Base-by-base conservation (phyloP, 2,888 invertebrate genomes). In the Tortricodes alternella region DNA sequence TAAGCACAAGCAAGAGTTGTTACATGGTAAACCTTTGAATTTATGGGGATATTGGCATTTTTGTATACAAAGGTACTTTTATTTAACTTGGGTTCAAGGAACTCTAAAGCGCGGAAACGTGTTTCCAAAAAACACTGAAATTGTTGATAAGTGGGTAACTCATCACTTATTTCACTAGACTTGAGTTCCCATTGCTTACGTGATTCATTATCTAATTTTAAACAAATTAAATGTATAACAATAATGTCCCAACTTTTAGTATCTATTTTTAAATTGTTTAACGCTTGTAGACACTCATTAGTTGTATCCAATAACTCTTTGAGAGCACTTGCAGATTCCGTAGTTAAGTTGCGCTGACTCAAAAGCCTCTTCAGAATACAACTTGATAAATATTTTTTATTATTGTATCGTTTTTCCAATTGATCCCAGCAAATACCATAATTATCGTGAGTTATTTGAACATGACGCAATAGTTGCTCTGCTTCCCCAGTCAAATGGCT, bases 201-300 rank as follows among this genome's bases (percentile, higher is more conserved):
- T 1, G 64, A 52, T 21, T 67, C 64, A 0, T 16, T 11, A 34
- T 67, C 67, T 37, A 67, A 46, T 37, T 67, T 67, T 7, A 38
- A 19, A 27, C 24, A 37, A 23, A 55, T 27, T 3, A 65, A 49
- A 52, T 62, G 51, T 4, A 65, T 59, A 11, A 66, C 23, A 2
- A 65, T 59, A 7, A 46, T 16, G 41, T 66, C 62, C 62, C 60
- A 66, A 5, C 34, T 46, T 4, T 7, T 41, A 9, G 57, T 57
- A 49, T 59, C 21, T 2, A 62, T 46, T 2, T 37, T 41, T 15
- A 65, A 29, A 48, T 62, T 62, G 19, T 23, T 39, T 18, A 63
- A 38, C 1, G 50, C 58, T 38, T 58, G 58, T 7, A 67, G 43
- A 44, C 64, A 62, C n/a, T 62, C 62, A 32, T n/a, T 48, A 1